These are phyloP conservation scores for Cremastinae sp. DNA, from an alignment of 2,888 invertebrate genomes.

Conservation along the genomic window DNA sequence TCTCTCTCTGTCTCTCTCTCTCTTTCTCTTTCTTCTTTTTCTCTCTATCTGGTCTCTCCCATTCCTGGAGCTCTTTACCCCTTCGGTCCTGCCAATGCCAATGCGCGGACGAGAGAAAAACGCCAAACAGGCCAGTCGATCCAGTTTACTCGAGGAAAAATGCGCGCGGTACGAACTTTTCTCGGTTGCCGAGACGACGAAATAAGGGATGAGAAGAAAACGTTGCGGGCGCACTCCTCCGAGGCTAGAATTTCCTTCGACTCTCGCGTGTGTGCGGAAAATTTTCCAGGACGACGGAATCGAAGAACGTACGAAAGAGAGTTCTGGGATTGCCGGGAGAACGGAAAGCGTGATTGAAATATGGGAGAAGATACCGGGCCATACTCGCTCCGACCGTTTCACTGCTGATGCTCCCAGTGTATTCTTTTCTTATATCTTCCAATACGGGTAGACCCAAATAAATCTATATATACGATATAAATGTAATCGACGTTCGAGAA, in stretches of 20 bases:
- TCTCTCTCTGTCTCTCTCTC: slow-evolving; percentile 19
- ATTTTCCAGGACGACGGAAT: slow-evolving; percentile 9
- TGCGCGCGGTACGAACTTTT: slow-evolving; percentile 63
- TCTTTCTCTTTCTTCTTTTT: not conserved
- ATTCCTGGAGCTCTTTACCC: slow-evolving; percentile 5
- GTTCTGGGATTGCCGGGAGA: slow-evolving; percentile 43
- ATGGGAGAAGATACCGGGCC: slow-evolving; percentile 49
- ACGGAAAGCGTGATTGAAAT: slow-evolving; percentile 62
- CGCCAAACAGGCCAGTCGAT: slow-evolving; percentile 31
- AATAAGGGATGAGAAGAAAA: slow-evolving; percentile 21
- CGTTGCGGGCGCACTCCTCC: slow-evolving; percentile 13
- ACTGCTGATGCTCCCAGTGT: slow-evolving; percentile 22
- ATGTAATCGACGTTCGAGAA: not conserved
- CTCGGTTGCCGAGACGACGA: slow-evolving; percentile 26
- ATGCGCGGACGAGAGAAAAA: slow-evolving; percentile 23
- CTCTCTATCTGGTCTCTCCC: not conserved
- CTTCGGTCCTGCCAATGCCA: slow-evolving; percentile 8
- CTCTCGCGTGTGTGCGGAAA: slow-evolving; percentile 24
- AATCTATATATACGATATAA: not conserved
- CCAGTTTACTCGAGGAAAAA: slow-evolving; percentile 60
- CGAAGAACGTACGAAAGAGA: slow-evolving; percentile 22
- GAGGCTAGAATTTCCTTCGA: slow-evolving; percentile 27
- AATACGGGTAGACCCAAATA: not conserved
- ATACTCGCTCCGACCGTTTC: slow-evolving; percentile 38
- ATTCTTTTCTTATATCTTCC: slow-evolving; percentile 6